phyloP scores from a whole-genome alignment of 2,888 invertebrate genomes.

The Lathronympha strigana region DNA sequence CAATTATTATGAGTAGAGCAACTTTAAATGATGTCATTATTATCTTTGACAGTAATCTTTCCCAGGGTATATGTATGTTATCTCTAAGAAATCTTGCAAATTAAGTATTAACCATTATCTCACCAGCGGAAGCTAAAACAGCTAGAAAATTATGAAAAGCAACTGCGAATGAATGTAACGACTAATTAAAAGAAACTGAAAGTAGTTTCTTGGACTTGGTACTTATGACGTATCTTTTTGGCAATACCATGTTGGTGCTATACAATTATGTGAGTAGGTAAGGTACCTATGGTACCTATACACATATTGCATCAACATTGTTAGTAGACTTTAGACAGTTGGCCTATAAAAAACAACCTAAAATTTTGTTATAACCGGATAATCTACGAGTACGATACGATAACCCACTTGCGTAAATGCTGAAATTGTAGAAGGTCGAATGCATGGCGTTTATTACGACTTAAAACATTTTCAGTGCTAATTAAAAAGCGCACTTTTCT shows the following conservation, averaged over 20 bases:
- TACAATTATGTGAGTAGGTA: constrained; percentile 17
- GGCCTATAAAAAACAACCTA: constrained; percentile 16
- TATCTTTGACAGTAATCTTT: background rate
- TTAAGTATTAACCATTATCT: constrained; percentile 3
- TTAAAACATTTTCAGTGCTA: too few species aligned
- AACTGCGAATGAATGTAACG: constrained; percentile 21
- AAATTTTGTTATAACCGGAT: constrained; percentile 19
- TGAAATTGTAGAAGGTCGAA: constrained; percentile 6
- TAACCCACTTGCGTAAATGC: constrained; percentile 4
- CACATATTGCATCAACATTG: too few species aligned
- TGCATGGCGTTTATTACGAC: background rate
- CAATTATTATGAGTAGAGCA: too few species aligned
- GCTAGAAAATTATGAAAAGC: constrained; percentile 12
- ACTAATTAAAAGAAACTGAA: constrained; percentile 35
- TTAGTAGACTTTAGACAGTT: constrained; percentile 11
- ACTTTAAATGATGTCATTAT: too few species aligned
- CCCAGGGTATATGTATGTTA: background rate
- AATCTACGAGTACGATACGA: constrained; percentile 3
- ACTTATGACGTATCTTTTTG: constrained; percentile 44
- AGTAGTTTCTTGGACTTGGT: constrained; percentile 46
- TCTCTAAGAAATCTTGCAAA: constrained; percentile 15
- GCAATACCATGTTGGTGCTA: constrained; percentile 42
- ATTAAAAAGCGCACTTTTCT: too few species aligned
- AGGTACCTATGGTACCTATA: too few species aligned
- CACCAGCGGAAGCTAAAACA: constrained; percentile 8